These are phyloP conservation scores for Saguinus imperator DNA, from an alignment of 2,113 vertebrate species.

Conservation along the genomic window DNA sequence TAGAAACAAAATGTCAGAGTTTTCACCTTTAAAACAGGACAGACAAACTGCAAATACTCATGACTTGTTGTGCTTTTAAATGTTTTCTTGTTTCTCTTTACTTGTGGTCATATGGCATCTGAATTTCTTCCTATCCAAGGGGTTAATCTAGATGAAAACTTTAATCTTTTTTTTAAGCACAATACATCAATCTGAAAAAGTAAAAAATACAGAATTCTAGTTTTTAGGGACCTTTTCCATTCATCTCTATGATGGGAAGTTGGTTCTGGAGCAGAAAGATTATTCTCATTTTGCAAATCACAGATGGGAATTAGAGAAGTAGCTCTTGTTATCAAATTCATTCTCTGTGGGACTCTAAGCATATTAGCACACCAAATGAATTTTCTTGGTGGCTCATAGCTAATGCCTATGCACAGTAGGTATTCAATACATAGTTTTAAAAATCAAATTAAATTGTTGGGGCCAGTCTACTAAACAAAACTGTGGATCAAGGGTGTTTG, in stretches of 20 bases:
- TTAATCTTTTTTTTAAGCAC: not conserved
- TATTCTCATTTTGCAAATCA: not conserved
- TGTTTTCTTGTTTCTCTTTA: not conserved
- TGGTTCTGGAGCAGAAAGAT: not conserved
- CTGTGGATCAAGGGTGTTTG: not conserved
- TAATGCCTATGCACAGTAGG: not conserved
- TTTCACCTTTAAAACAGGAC: constrained; percentile 1
- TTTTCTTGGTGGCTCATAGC: not conserved
- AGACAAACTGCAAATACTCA: not conserved
- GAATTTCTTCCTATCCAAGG: constrained; percentile 16
- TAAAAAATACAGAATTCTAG: not conserved
- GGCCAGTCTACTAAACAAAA: not conserved
- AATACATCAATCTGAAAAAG: not conserved
- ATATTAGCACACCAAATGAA: not conserved
- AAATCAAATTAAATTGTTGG: not conserved
- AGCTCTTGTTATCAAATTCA: not conserved
- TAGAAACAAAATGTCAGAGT: not conserved
- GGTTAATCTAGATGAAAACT: constrained; percentile 16
- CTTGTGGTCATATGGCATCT: not conserved
- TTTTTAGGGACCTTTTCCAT: not conserved
- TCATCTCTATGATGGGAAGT: not conserved
- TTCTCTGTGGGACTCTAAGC: not conserved
- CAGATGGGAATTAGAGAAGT: not conserved
- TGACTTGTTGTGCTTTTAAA: not conserved
- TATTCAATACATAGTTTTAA: not conserved